Evolutionary conservation across 2,113 vertebrate species (phyloP).

Genomic region (Rhinoptilus africanus): DNA sequence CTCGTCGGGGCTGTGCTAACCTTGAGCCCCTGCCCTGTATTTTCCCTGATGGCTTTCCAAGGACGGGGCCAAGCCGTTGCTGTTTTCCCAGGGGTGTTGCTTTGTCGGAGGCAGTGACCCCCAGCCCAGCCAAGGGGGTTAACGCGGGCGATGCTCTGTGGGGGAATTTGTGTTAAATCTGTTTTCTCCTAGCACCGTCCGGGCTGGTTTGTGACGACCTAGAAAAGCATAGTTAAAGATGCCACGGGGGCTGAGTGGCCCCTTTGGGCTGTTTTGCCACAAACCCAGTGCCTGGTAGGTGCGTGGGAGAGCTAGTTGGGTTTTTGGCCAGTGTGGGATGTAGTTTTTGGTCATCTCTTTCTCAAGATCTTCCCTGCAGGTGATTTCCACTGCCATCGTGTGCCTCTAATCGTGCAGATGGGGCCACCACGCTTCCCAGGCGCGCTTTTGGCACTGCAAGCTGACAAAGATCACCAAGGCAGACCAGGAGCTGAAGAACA

Average conservation of each 20-base stretch:
- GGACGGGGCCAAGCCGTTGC: neutral
- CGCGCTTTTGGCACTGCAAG: rapidly evolving
- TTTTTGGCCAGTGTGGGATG: neutral
- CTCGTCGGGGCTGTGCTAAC: conserved; percentile 61
- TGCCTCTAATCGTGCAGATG: neutral
- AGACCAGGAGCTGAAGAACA: neutral
- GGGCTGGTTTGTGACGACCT: neutral
- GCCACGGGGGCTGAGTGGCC: neutral
- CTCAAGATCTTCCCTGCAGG: neutral
- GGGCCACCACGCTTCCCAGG: neutral
- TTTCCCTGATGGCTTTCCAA: conserved; percentile 55
- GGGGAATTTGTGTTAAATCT: neutral
- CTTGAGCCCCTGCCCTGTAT: conserved; percentile 23
- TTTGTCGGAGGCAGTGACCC: neutral
- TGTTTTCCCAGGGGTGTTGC: neutral
- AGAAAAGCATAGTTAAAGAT: neutral
- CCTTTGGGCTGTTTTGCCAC: neutral
- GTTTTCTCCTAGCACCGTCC: neutral
- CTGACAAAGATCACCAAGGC: neutral
- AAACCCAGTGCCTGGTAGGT: neutral
- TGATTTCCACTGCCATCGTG: neutral
- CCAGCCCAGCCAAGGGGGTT: neutral
- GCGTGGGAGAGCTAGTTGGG: neutral
- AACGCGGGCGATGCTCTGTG: neutral
- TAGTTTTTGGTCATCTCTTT: neutral